Base-by-base conservation (phyloP, 2,888 invertebrate species). In the Ophonus ardosiacus region DNA sequence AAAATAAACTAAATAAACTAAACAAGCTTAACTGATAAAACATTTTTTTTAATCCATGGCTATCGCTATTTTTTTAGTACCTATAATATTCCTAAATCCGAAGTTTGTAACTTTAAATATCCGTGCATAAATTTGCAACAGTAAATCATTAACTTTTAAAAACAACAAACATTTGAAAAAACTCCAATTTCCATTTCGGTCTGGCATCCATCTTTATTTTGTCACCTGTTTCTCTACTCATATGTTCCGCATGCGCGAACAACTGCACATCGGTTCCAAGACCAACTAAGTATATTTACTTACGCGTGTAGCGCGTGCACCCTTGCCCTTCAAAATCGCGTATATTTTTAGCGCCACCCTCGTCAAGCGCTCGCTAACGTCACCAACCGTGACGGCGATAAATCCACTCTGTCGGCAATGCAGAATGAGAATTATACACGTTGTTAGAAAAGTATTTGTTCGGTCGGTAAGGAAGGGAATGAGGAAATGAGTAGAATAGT, bases 261-360 rank as follows among this genome's bases (percentile, higher is more conserved):
- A 74, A 74, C 18, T 74, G 71, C 71, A 74, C 38, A 43, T 74
- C 43, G 18, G 71, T 74, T 74, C 68, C 68, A 68, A 68, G 68
- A 68, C 68, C 68, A 68, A 38, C 68, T 68, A 68, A 38, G 38
- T 43, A 68, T 74, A 74, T 74, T 68, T 74, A 43, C 63, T 18
- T 63, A 40, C 71, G 15, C 43, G 8, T 51, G 43, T 51, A 3
- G 43, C 31, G 38, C 79, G 15, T 40, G 31, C 84, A 85, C 80
- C 85, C 85, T 85, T 85, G 85, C 85, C 85, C 85, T 85, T 85
- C 85, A 85, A 85, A 84, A 31, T 56, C 24, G 78, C 15, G 17
- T 18, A 10, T 80, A 80, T 80, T 63, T 18, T 57, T 85, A 80
- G 80, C 68, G 56, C 57, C 79, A 18, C 79, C 85, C 85, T 78